A percentile compares a stretch with the other conserved stretches of the same genome.
Evolutionary conservation across 2,888 invertebrate species (phyloP).

Genomic region (Axea sp.): DNA sequence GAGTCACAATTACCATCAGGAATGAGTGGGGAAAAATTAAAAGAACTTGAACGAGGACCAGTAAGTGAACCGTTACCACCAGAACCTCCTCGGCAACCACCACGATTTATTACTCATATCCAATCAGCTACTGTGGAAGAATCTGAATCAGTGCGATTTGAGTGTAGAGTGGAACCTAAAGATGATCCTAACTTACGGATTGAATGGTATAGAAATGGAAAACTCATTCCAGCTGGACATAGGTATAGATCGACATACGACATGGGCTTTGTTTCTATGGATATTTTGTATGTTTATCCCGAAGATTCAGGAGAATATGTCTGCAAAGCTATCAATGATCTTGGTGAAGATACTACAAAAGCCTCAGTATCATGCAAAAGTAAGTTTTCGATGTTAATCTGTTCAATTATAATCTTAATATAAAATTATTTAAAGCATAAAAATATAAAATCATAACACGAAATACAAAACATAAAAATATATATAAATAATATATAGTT

Average conservation of each 20-base stretch:
- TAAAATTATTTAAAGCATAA: too few species aligned
- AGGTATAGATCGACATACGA: conserved; percentile 95
- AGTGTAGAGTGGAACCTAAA: conserved; percentile 96
- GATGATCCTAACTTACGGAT: conserved; percentile 94
- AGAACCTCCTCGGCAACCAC: conserved; percentile 86
- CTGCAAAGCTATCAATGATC: conserved; percentile 93
- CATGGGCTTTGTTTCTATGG: conserved; percentile 95
- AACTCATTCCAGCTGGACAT: conserved; percentile 92
- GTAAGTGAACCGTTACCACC: conserved; percentile 87
- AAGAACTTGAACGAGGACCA: conserved; percentile 92
- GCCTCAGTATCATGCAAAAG: conserved; percentile 92
- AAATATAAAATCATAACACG: too few species aligned
- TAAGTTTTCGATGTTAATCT: too few species aligned
- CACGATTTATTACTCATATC: conserved; percentile 93
- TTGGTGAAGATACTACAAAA: conserved; percentile 93
- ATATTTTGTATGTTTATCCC: conserved; percentile 94
- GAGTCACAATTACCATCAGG: conserved; percentile 95
- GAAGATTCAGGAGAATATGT: conserved; percentile 97
- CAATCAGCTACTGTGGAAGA: conserved; percentile 92
- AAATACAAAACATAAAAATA: too few species aligned
- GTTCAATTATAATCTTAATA: too few species aligned
- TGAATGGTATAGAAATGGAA: conserved; percentile 97
- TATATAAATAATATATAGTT: too few species aligned
- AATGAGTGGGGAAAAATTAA: conserved; percentile 95
- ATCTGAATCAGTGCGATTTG: conserved; percentile 95